Evolutionary conservation across 2,797 vertebrate species (phyloP).

Genomic region (Emys orbicularis): DNA sequence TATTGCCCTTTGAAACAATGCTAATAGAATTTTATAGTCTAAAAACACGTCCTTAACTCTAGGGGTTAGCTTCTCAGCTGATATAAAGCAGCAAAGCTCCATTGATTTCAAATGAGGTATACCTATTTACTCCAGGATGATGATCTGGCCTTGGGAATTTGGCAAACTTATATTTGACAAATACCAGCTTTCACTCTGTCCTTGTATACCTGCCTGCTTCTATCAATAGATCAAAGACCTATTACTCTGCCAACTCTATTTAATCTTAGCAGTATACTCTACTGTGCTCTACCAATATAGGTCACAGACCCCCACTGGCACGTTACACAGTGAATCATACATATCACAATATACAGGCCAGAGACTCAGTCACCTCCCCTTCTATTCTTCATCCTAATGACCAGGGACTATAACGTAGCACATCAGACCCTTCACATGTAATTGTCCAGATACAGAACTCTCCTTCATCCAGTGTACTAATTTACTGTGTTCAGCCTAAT

Average conservation of each 20-base stretch:
- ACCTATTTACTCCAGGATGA: background rate
- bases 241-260: background rate
- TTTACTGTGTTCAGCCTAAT: too few species aligned
- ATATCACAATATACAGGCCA: too few species aligned
- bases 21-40: background rate
- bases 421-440: too few species aligned
- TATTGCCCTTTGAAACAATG: background rate
- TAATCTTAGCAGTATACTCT: constrained; percentile 9
- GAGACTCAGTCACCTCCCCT: too few species aligned
- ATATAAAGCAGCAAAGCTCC: background rate
- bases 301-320: too few species aligned
- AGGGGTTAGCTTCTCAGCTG: background rate
- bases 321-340: too few species aligned
- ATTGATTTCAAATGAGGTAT: background rate
- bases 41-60: constrained; percentile 1
- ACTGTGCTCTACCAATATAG: background rate
- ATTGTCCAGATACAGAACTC: too few species aligned
- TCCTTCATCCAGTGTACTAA: too few species aligned
- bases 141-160: background rate
- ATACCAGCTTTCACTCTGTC: background rate
- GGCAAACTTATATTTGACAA: background rate
- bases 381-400: too few species aligned
- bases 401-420: too few species aligned
- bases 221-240: background rate
- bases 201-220: background rate